Evolutionary conservation across 1,140 invertebrate genomes (phyloP), one percentile per base, ranked within the genome.

Genomic region (Lepidurus couesii): DNA sequence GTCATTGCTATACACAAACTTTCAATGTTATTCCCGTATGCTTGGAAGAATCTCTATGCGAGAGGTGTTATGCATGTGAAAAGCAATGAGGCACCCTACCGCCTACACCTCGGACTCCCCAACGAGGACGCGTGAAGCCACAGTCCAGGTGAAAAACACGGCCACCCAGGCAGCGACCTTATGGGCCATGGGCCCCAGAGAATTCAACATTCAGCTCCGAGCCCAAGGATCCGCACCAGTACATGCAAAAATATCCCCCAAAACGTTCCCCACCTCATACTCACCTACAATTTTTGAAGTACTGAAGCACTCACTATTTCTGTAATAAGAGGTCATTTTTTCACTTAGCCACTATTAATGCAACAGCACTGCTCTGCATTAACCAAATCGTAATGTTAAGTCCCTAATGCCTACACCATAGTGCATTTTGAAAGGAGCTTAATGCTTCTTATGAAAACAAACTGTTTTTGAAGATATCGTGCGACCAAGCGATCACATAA

Each of bases 91-190:
- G 53, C 53, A 65, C 53, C 53, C 53, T 65, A 21, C 53, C 53
- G 21, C 53, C 53, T 65, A 65, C 53, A 21, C 53, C 53, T 21
- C 16, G 53, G 53, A 65, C 53, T 65, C 53, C 53, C 53, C 53
- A 65, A 65, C 53, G 53, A 65, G 53, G 53, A 65, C 53, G 53
- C 53, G 53, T 65, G 53, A 65, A 65, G 53, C 21, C 53, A 65
- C 16, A 21, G 16, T 21, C 45, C 53, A 65, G 53, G 47, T 65
- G 53, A 65, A 65, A 65, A 65, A 65, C 53, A 65, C 8, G 53
- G 53, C 53, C 53, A 65, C 53, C 53, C 53, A 65, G 53, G 53
- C 53, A 65, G 53, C 53, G 53, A 65, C 53, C 53, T 65, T 65
- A 65, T 65, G 53, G 53, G 53, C 53, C 53, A 65, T 65, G 53